Evolutionary conservation across 2,797 vertebrate species (phyloP).

Genomic region (Halcyon smyrnensis): DNA sequence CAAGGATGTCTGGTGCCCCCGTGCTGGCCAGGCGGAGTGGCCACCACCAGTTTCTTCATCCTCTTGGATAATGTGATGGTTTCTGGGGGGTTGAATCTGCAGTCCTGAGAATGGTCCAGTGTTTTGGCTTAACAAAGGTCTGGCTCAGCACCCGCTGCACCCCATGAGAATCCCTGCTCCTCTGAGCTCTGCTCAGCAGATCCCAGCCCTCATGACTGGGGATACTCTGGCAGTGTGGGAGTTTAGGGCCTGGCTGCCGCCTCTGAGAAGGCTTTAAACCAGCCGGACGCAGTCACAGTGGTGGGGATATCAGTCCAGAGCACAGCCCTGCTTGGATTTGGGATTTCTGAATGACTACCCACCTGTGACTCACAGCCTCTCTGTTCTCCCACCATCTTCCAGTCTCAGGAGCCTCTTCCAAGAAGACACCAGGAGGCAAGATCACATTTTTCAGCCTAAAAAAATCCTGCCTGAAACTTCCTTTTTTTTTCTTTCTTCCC

Average conservation of each 20-base stretch:
- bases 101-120: not conserved
- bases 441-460: not conserved
- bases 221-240: not conserved
- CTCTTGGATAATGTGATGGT: not conserved
- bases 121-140: not conserved
- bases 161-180: not conserved
- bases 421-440: not conserved
- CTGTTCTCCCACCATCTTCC: not conserved
- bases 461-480: not conserved
- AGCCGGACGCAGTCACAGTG: rapidly evolving
- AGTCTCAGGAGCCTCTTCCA: not conserved
- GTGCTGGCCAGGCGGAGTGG: not conserved
- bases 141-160: not conserved
- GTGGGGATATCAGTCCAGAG: not conserved
- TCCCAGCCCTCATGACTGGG: not conserved
- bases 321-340: not conserved
- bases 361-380: constrained; percentile 25
- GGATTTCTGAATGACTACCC: not conserved
- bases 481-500: not conserved
- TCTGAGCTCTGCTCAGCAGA: not conserved
- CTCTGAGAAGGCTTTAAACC: not conserved
- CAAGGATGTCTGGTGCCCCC: not conserved
- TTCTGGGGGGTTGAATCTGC: not conserved
- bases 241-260: not conserved
- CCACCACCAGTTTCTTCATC: not conserved